These are phyloP conservation scores for Papilio helenus DNA, from an alignment of 1,140 invertebrate genomes.

Conservation along the genomic window DNA sequence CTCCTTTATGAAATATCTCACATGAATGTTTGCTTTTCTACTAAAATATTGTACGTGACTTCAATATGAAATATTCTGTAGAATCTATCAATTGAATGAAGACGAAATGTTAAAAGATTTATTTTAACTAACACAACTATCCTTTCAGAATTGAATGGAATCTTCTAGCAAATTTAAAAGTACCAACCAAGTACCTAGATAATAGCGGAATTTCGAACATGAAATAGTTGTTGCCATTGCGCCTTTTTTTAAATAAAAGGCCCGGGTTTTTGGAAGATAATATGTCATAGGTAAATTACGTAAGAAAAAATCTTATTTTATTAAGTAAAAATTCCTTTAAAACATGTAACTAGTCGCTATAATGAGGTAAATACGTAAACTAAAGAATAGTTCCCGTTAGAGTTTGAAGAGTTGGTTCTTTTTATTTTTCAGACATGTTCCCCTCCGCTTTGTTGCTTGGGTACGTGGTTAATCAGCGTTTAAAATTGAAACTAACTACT, in stretches of 20 bases:
- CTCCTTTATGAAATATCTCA: slow-evolving; percentile 14
- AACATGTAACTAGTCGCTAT: background rate
- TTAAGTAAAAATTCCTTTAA: background rate
- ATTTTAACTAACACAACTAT: background rate
- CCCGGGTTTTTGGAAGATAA: too few species aligned
- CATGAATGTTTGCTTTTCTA: slow-evolving; percentile 13
- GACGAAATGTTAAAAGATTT: background rate
- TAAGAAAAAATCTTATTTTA: background rate
- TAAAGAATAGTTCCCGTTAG: background rate
- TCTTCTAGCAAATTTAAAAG: background rate
- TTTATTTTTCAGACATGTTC: slow-evolving; percentile 19
- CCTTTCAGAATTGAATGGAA: background rate
- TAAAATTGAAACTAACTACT: slow-evolving; percentile 29
- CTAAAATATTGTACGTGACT: background rate
- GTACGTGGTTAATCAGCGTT: slow-evolving; percentile 26
- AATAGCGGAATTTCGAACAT: background rate
- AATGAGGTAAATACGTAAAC: slow-evolving; percentile 13
- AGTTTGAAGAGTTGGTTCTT: background rate
- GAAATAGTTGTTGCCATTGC: background rate
- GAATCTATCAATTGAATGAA: background rate
- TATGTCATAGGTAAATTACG: too few species aligned
- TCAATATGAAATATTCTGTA: background rate
- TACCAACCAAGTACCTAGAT: background rate
- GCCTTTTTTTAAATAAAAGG: too few species aligned
- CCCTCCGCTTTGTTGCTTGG: background rate